Conservation (phyloP, 2,113 vertebrate species). For the Scartelaos histophorus region DNA sequence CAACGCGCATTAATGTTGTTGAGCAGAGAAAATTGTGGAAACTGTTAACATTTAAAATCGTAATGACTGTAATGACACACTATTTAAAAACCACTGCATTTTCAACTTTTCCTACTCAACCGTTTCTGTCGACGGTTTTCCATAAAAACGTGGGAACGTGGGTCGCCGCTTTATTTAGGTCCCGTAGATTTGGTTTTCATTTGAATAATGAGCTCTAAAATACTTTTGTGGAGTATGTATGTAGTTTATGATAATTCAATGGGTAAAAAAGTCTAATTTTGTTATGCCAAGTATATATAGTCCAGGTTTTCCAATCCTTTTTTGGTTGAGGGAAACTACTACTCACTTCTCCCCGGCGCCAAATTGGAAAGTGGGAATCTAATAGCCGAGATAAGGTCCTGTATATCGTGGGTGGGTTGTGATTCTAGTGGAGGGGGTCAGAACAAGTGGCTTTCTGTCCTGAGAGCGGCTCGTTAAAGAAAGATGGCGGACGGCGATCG, state of each 20-base stretch:
- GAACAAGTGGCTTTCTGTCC: slow-evolving; percentile 35
- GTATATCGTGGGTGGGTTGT: slow-evolving; percentile 12
- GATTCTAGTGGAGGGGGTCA: slow-evolving; percentile 8
- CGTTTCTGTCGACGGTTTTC: not conserved
- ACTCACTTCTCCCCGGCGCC: slow-evolving; percentile 20
- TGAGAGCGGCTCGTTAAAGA: slow-evolving; percentile 27
- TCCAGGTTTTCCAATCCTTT: not conserved
- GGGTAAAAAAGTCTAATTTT: no score
- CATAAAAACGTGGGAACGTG: not conserved
- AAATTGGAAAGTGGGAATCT: slow-evolving; percentile 42
- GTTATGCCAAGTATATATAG: no score
- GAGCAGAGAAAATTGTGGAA: not conserved
- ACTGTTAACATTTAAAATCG: not conserved
- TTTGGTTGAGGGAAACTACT: slow-evolving; percentile 32
- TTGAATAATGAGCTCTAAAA: no score
- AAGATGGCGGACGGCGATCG: slow-evolving; percentile 49
- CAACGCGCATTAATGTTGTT: not conserved
- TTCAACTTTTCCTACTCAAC: not conserved
- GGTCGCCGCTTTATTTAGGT: slow-evolving; percentile 26
- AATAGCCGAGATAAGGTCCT: slow-evolving; percentile 46
- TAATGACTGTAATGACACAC: not conserved
- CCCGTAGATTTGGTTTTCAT: no score
- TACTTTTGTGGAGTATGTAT: no score
- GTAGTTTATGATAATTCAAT: no score
- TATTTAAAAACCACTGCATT: no score